phyloP scores from a whole-genome alignment of 2,797 vertebrate genomes.

The Dendrocincla tyrannina region DNA sequence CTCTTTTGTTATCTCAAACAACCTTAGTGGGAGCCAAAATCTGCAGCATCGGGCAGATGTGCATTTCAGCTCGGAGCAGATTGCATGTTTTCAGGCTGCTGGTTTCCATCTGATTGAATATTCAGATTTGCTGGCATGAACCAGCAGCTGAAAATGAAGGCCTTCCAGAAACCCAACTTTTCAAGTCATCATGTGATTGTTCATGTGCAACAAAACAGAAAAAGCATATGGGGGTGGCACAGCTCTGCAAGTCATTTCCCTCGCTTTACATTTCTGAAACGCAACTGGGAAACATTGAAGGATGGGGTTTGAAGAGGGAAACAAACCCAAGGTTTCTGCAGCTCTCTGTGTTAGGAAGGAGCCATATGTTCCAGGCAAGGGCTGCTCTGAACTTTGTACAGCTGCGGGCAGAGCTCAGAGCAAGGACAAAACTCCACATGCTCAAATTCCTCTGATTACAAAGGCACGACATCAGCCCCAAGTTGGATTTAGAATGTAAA shows the following conservation, averaged over 20 bases:
- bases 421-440: not conserved
- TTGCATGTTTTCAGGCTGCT: slow-evolving; percentile 37
- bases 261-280: not conserved
- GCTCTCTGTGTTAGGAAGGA: not conserved
- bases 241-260: not conserved
- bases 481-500: not conserved
- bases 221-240: not conserved
- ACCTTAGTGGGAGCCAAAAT: not conserved
- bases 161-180: slow-evolving; percentile 33
- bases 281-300: not conserved
- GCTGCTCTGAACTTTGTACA: not conserved
- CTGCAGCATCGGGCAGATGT: slow-evolving; percentile 44
- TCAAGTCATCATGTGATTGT: not conserved
- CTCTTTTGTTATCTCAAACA: slow-evolving; percentile 18
- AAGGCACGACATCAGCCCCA: not conserved
- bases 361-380: not conserved
- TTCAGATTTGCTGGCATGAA: slow-evolving; percentile 16
- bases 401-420: not conserved
- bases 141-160: not conserved
- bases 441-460: not conserved
- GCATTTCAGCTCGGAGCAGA: slow-evolving; percentile 35
- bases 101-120: slow-evolving; percentile 53
- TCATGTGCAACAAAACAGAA: not conserved
- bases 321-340: not conserved
- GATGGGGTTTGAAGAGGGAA: accelerated